Conservation (phyloP, 2,113 vertebrate genomes). For the Paralichthys olivaceus region DNA sequence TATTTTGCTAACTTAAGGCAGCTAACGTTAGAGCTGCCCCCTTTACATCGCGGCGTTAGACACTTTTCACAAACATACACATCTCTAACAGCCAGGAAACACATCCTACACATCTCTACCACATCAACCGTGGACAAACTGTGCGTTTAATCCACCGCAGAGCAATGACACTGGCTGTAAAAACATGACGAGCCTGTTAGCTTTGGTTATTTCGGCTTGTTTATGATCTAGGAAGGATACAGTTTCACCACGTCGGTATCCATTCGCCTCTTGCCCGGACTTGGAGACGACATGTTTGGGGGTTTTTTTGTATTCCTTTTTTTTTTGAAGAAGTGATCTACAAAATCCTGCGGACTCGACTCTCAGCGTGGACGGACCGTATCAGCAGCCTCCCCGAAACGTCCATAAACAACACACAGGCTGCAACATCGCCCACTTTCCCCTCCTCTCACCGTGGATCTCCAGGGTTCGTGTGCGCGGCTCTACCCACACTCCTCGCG, state of each 20-base stretch:
- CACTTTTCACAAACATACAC: slow-evolving; percentile 38
- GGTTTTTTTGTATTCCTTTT: slow-evolving; percentile 60
- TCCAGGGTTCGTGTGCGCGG: slow-evolving; percentile 23
- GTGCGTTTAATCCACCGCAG: slow-evolving; percentile 5
- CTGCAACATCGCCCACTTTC: slow-evolving; percentile 71
- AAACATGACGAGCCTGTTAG: slow-evolving; percentile 1
- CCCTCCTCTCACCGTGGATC: slow-evolving; percentile 2
- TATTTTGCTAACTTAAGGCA: slow-evolving; percentile 39
- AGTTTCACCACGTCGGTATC: slow-evolving; percentile 99
- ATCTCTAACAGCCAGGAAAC: background rate
- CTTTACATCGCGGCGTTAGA: slow-evolving; percentile 9
- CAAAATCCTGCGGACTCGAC: slow-evolving; percentile 77
- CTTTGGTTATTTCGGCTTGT: slow-evolving; percentile 39
- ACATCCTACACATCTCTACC: background rate
- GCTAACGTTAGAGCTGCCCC: slow-evolving; percentile 10
- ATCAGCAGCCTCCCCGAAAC: slow-evolving; percentile 58
- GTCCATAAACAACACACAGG: slow-evolving; percentile 59
- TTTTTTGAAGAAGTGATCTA: slow-evolving; percentile 63
- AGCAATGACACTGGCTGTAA: slow-evolving; percentile 35
- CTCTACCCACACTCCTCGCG: slow-evolving; percentile 37
- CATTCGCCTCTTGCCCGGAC: slow-evolving; percentile 99
- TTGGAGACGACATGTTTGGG: slow-evolving; percentile 97
- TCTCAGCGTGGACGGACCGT: slow-evolving; percentile 48
- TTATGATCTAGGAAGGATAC: slow-evolving; percentile 89
- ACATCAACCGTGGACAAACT: slow-evolving; percentile 3